Base-by-base conservation (phyloP, 2,888 invertebrate species). In the Scelioninae gen. 1 region DNA sequence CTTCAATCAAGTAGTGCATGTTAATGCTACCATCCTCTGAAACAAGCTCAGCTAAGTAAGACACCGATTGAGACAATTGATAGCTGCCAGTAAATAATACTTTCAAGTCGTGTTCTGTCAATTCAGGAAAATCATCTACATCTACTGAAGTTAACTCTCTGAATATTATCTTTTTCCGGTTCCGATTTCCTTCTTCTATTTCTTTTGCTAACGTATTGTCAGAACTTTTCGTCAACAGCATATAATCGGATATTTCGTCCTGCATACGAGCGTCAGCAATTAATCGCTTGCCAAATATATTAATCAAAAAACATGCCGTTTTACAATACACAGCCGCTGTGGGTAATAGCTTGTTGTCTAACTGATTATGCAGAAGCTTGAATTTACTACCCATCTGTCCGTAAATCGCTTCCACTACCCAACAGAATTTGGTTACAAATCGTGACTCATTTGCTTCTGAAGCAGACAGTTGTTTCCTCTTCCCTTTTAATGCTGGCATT, bases 401-500 rank as follows among this genome's bases (percentile, higher is more conserved):
- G 69, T 86, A 85, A 8, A 79, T 53, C 2, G 85, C 81, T 78
- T 65, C 29, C 72, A 85, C 85, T 34, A 40, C 55, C 82, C 82
- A 85, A 31, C 84, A 60, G 38, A 76, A 68, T 83, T 86, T 87
- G 6, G 85, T 86, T 0, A 87, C 87, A 43, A 78, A 84, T 16
- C 86, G 65, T 11, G 76, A 82, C 10, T 84, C 75, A 43, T 86
- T 87, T 10, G 86, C 80, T 68, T 86, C 86, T 49, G 51, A 65
- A 9, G 83, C 77, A 79, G 85, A 60, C 40, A 88, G 65, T 23
- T 86, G 86, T 31, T 68, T 78, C 15, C 85, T 63, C 60, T 85
- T 85, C 5, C 86, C 86, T 84, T 87, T 84, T 7, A 87, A 72
- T 11, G 87, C 85, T 43, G 85, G 86, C 87, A 86, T 87, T 43